Percentiles rank a stretch among this genome's conserved stretches.
phyloP scores from a whole-genome alignment of 2,113 vertebrate genomes.

The Nothobranchius kuhntae region DNA sequence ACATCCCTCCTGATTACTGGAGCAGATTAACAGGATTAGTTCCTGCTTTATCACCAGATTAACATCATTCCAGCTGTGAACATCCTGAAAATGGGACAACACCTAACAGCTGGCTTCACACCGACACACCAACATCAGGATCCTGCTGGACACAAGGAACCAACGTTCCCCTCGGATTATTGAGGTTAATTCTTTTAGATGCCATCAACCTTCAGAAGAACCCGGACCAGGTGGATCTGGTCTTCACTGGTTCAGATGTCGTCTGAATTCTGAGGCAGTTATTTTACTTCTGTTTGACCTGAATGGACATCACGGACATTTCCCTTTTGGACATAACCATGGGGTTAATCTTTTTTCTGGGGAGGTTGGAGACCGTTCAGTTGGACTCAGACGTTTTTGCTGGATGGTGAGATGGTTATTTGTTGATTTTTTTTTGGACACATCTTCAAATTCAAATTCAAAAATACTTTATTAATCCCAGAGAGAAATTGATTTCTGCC shows the following conservation, averaged over 20 bases:
- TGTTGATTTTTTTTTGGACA: neutral
- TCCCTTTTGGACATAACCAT: neutral
- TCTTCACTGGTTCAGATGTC: neutral
- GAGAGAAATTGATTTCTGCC: too few relatives aligned
- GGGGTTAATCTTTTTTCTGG: neutral
- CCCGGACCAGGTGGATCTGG: neutral
- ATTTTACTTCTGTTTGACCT: neutral
- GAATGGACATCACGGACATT: neutral
- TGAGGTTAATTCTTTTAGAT: too few relatives aligned
- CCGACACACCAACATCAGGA: too few relatives aligned
- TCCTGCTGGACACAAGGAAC: too few relatives aligned
- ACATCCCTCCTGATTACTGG: neutral
- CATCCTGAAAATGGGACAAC: too few relatives aligned
- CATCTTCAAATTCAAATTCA: neutral
- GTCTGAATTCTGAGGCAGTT: neutral
- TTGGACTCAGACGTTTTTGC: too few relatives aligned
- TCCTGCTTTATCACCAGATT: neutral
- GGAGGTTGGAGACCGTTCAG: too few relatives aligned
- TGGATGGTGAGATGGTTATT: too few relatives aligned
- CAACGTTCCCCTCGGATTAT: too few relatives aligned
- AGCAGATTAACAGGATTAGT: constrained; percentile 11
- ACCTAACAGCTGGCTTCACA: neutral
- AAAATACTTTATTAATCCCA: too few relatives aligned
- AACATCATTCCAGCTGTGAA: neutral
- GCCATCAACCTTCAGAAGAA: neutral